These are phyloP conservation scores for Acleris literana DNA, from an alignment of 2,888 invertebrate genomes.

Conservation along the genomic window DNA sequence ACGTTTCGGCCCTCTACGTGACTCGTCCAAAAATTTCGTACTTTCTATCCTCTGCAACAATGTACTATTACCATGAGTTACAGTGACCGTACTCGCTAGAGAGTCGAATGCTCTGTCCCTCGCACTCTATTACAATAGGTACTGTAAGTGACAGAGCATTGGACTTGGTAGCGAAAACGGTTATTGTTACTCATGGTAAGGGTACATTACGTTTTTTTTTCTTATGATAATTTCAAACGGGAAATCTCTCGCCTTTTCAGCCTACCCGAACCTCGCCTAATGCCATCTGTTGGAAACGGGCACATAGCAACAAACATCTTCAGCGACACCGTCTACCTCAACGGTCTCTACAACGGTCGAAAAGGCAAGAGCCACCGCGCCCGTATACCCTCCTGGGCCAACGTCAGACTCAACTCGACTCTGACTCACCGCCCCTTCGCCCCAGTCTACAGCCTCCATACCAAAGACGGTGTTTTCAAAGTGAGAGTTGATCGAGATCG, in stretches of 20 bases:
- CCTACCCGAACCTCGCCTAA: slow-evolving; percentile 81
- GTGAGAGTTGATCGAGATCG: slow-evolving; percentile 74
- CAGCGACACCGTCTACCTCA: slow-evolving; percentile 84
- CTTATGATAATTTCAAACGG: no score
- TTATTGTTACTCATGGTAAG: no score
- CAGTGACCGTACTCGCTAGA: no score
- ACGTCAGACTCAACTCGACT: slow-evolving; percentile 78
- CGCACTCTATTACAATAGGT: no score
- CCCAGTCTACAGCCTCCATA: slow-evolving; percentile 75
- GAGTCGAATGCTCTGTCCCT: no score
- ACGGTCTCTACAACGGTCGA: slow-evolving; percentile 84
- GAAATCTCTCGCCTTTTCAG: slow-evolving; percentile 55
- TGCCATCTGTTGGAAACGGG: slow-evolving; percentile 85
- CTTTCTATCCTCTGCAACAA: no score
- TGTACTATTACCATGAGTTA: no score
- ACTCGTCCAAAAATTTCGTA: no score
- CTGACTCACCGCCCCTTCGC: slow-evolving; percentile 63
- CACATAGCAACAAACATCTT: slow-evolving; percentile 84
- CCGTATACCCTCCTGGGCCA: slow-evolving; percentile 84
- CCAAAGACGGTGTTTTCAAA: slow-evolving; percentile 73
- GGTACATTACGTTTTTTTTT: no score
- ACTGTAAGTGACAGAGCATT: no score
- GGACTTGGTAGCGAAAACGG: no score
- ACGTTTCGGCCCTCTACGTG: no score
- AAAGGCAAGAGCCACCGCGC: slow-evolving; percentile 83